Conservation (phyloP, 2,888 invertebrate genomes). For the Petrolisthes manimaculis region DNA sequence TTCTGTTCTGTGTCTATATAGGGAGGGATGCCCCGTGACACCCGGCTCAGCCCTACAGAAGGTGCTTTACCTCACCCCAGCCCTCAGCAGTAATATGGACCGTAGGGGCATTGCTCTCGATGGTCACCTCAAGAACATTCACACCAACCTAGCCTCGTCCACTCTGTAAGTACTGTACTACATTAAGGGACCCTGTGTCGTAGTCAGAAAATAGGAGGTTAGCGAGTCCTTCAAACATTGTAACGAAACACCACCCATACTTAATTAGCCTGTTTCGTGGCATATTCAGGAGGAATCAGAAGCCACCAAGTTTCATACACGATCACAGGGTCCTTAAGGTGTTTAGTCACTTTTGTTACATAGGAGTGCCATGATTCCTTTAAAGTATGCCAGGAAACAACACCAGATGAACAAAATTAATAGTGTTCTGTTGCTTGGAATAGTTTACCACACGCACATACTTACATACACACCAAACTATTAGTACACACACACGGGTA, state of each 20-base stretch:
- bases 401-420: no score
- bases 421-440: no score
- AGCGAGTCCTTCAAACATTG: no score
- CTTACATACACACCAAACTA: not conserved
- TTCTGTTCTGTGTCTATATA: conserved; percentile 68
- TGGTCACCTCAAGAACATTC: conserved; percentile 85
- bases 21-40: conserved; percentile 89
- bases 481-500: no score
- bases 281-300: no score
- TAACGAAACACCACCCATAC: no score
- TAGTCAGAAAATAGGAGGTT: no score
- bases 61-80: conserved; percentile 85
- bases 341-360: not conserved
- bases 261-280: no score
- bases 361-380: not conserved
- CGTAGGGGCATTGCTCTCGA: conserved; percentile 92
- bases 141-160: conserved; percentile 89
- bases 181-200: no score
- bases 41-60: conserved; percentile 91
- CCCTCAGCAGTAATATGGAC: conserved; percentile 81
- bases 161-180: conserved; percentile 83
- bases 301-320: no score
- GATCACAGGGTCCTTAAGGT: no score
- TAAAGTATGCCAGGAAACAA: no score
- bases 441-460: not conserved